Base-by-base conservation (phyloP, 2,797 vertebrate species). In the Chrosomus eos region DNA sequence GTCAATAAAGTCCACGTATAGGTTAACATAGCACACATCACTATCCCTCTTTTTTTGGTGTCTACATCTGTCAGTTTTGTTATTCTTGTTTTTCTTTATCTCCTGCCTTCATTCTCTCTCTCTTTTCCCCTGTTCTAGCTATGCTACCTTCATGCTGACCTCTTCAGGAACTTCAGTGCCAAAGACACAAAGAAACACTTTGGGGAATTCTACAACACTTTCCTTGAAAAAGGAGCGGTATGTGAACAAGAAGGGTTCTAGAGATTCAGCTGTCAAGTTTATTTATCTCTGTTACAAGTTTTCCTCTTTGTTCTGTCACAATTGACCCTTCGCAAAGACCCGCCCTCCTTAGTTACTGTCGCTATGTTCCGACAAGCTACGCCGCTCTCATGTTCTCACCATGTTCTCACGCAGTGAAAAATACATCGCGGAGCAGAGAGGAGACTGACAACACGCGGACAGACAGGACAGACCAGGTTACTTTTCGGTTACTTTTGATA, bases 161-260 rank as follows among this genome's bases (percentile, higher is more conserved):
- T 97, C 89, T 90, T 97, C 76, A 93, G 67, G 88, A 94, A 86
- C n/a, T 93, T 97, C 88, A 95, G 87, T 84, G 45, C 96, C 92
- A 98, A 97, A 93, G 97, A 98, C 88, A 94, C 94, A 87, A 97
- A 95, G 94, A 97, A 97, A 89, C 94, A 95, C 62, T 97, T 97
- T 93, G 88, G 93, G 68, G 97, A 98, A 82, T 98, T 97, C 91
- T 95, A 92, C 92, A 97, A 96, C 92, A 96, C 84, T 77, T 98
- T 97, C 91, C 87, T 98, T 93, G 97, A 97, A 86, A 97, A 97
- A 94, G 95, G 95, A 0, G 96, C 96, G 62, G 97, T 98, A 92
- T 92, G 95, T 95, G 86, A 67, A 43, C 19, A 8, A 73, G 28
- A 19, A 67, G 38, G 7, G 38, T 67, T 78, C 3, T 84, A 11